Conservation (phyloP, 2,797 vertebrate genomes). For the Eulemur coronatus region DNA sequence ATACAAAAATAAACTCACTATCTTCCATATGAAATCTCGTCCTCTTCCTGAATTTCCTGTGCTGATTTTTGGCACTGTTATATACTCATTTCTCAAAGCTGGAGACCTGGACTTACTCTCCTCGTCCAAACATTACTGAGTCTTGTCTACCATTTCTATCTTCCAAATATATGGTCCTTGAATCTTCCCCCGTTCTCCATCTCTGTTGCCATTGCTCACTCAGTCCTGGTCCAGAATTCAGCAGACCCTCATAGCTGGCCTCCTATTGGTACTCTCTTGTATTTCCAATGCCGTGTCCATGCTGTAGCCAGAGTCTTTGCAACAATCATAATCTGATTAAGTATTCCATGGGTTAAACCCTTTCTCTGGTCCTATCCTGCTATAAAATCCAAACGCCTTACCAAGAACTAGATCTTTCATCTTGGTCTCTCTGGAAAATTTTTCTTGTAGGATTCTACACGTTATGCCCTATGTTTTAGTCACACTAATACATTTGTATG, state of each 20-base stretch:
- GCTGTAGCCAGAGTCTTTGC: not conserved
- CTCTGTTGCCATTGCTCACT: not conserved
- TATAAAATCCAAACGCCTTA: not conserved
- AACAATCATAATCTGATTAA: not conserved
- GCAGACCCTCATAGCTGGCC: not conserved
- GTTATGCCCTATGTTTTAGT: not conserved
- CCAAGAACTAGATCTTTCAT: not conserved
- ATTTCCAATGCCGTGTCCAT: not conserved
- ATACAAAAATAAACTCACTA: not conserved
- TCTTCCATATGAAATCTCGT: not conserved
- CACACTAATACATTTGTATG: not conserved
- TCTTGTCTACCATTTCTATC: not conserved
- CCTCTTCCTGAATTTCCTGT: not conserved
- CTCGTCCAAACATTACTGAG: not conserved
- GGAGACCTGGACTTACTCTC: not conserved
- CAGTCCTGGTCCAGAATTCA: not conserved
- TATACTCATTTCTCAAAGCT: not conserved
- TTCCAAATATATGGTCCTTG: not conserved
- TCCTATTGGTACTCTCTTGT: not conserved
- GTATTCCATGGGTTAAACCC: not conserved
- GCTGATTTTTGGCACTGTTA: not conserved
- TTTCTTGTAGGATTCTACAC: not conserved
- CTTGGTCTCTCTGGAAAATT: not conserved
- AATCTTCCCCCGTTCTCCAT: not conserved
- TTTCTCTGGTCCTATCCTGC: not conserved